A percentile compares a stretch with the other conserved stretches of the same genome.
phyloP scores from a whole-genome alignment of 2,113 vertebrate species.

The Neolamprologus tretocephalus region DNA sequence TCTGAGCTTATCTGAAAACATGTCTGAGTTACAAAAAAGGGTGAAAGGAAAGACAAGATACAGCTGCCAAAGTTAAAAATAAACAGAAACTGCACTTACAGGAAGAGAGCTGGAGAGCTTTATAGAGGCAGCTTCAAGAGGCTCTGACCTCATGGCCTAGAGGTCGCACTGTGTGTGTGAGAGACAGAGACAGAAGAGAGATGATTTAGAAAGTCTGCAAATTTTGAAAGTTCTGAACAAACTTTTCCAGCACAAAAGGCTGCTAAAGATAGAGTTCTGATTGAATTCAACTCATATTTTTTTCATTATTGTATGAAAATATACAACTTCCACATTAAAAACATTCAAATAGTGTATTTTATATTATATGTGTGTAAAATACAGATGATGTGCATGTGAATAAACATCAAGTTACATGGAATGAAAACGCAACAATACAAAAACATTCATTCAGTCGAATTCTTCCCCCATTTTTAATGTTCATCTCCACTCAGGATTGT shows the following conservation, averaged over 20 bases:
- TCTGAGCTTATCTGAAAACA: conserved; percentile 2
- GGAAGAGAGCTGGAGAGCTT: conserved; percentile 28
- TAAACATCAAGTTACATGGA: background rate
- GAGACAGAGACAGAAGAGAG: background rate
- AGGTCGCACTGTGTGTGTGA: background rate
- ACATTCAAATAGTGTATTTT: background rate
- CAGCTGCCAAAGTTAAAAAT: conserved; percentile 60
- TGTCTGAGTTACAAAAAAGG: background rate
- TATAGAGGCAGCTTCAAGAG: conserved; percentile 14
- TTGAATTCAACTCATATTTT: background rate
- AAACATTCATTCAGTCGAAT: background rate
- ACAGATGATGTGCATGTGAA: background rate
- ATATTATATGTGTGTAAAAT: background rate
- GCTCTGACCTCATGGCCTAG: background rate
- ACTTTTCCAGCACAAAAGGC: background rate
- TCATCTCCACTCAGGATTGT: background rate
- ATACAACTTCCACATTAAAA: background rate
- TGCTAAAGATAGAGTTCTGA: background rate
- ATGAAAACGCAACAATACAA: background rate
- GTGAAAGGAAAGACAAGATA: conserved; percentile 30
- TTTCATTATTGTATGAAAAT: background rate
- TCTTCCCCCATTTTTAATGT: background rate
- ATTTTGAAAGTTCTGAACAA: background rate
- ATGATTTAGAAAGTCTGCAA: background rate
- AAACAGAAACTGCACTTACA: conserved; percentile 44